These are phyloP conservation scores for Trichoplusia ni DNA, from an alignment of 1,140 invertebrate species.

Conservation along the genomic window DNA sequence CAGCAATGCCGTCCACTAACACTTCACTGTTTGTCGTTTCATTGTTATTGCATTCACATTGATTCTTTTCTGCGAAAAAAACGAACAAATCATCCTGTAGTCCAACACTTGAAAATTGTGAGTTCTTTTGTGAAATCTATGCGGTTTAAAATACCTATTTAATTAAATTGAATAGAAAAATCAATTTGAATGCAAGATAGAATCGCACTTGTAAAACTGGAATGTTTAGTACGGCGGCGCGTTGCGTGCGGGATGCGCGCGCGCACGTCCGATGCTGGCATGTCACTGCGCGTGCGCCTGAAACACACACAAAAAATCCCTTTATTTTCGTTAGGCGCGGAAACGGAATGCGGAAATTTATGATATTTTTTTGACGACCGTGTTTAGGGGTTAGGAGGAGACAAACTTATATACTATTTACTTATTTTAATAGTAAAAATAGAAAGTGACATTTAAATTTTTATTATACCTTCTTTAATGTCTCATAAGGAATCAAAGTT, in stretches of 20 bases:
- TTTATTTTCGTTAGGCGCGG: slow-evolving; percentile 23
- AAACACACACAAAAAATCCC: slow-evolving; percentile 27
- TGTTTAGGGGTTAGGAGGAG: no score
- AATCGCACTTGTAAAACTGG: slow-evolving; percentile 4
- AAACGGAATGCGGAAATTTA: slow-evolving; percentile 22
- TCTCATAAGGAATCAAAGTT: no score
- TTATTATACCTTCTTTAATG: no score
- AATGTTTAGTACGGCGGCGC: slow-evolving; percentile 9
- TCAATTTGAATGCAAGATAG: slow-evolving; percentile 16
- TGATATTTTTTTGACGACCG: slow-evolving; percentile 3
- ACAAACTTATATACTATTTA: no score
- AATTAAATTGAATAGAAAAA: no score
- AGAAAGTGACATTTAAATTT: no score
- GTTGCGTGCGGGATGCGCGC: slow-evolving; percentile 12
- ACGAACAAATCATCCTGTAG: neutral
- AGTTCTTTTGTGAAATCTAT: no score
- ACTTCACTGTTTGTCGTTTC: slow-evolving; percentile 19
- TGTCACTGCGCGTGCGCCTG: slow-evolving; percentile 21
- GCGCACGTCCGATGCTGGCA: slow-evolving; percentile 11
- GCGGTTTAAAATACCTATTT: no score
- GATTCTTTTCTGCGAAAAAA: slow-evolving; percentile 7
- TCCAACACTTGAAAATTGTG: neutral
- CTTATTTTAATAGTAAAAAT: no score
- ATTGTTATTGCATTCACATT: slow-evolving; percentile 27
- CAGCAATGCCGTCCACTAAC: slow-evolving; percentile 6